Base-by-base conservation (phyloP, 37 sponge, comb jelly and placozoan genomes). In the Spongilla lacustris region DNA sequence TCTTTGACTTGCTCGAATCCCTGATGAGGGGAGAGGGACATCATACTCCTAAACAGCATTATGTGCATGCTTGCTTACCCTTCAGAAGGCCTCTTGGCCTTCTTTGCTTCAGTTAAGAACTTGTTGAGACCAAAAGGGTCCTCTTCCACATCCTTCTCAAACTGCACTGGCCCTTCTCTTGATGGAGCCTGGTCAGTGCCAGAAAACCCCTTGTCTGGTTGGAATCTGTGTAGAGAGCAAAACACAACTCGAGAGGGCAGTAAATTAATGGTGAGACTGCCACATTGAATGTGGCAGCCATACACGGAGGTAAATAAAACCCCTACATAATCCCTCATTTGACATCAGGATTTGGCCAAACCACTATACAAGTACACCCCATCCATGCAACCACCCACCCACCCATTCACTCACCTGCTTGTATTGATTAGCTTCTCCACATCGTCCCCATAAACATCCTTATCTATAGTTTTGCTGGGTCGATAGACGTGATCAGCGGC, bases 391-490 rank as follows among this genome's bases (percentile, higher is more conserved):
- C 58, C 58, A 34, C 30, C 41, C 68, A 25, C 76, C 67, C 48
- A 67, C 75, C 4, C 36, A 50, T 33, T 0, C 58, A 71, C 73
- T 28, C 27, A 46, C 98, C 88, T 84, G 84, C 89, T 98, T 29
- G 92, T 96, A 37, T 98, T 95, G 66, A 96, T 92, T 24, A 96
- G 78, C 41, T 95, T 92, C 84, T 98, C 98, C 31, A 98, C 92
- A 76, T 98, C 98, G 66, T 95, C 99, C 2, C 99, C 99, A 78
- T 98, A 96, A 2, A 98, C 74, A 29, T 98, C 99, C 76, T 97
- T 97, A 82, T 98, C 99, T 34, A 93, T n/a, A 31, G 84, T 88
- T 73, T 91, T 98, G 69, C 93, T 89, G 35, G 98, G 98, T 21
- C 95, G 74, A 71, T 98, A 98, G 31, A 98, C 93, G 38, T 93